A percentile compares a stretch with the other conserved stretches of the same genome.
phyloP scores from a whole-genome alignment of 1,140 invertebrate species.

The Pararge aegeria region DNA sequence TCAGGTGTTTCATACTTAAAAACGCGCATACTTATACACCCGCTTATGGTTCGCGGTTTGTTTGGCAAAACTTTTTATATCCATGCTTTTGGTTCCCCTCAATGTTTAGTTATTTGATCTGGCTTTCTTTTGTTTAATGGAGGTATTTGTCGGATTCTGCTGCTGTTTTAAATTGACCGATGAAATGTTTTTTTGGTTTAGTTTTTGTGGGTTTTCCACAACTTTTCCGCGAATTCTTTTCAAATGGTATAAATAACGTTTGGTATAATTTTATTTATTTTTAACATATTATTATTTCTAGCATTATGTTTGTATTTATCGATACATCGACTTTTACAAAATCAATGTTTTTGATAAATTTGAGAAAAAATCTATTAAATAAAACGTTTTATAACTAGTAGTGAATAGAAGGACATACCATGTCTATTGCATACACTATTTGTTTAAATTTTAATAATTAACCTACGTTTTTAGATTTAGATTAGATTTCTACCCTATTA shows the following conservation, averaged over 20 bases:
- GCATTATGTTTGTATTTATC: not conserved
- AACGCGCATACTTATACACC: too few species aligned
- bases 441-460: too few species aligned
- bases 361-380: too few species aligned
- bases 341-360: too few species aligned
- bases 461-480: too few species aligned
- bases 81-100: constrained; percentile 1
- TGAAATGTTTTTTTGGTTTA: constrained; percentile 3
- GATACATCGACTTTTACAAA: too few species aligned
- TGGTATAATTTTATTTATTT: not conserved
- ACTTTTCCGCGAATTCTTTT: not conserved
- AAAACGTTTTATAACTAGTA: too few species aligned
- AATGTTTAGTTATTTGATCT: constrained; percentile 13
- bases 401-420: too few species aligned
- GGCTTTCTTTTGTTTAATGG: constrained; percentile 10
- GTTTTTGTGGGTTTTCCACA: not conserved
- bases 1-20: too few species aligned
- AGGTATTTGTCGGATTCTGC: constrained; percentile 11
- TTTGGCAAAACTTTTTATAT: not conserved
- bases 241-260: not conserved
- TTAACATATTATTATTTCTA: not conserved
- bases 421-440: too few species aligned
- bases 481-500: too few species aligned
- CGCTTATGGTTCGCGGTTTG: not conserved
- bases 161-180: constrained; percentile 6